Evolutionary conservation across 2,113 vertebrate genomes (phyloP), one percentile per base, ranked within the genome.

Genomic region (Anthoscopus minutus): DNA sequence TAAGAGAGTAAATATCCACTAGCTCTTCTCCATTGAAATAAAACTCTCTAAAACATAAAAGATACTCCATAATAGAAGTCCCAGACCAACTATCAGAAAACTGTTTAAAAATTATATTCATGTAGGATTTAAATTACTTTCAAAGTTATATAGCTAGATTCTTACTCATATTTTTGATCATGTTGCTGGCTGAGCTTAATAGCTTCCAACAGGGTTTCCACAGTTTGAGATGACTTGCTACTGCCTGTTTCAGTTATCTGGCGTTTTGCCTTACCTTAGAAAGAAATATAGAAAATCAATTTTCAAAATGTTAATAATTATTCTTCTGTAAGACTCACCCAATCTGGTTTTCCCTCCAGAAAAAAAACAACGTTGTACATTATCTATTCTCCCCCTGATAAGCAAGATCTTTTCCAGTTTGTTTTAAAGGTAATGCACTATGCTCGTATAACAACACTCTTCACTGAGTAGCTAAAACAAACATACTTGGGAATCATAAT

Each of bases 91-190:
- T 31, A 16, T 65, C 61, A 82, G 78, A 77, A 93, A 80, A n/a
- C 4, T 33, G 23, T 15, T 45, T 45, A 53, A 85, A 78, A 70
- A 30, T 6, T 66, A 37, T 33, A 56, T 51, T 78, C 1, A 18
- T n/a, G 14, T 60, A 24, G 33, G 20, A 81, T 60, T 76, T 61
- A 69, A 85, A 86, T 69, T 60, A 2, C 67, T 89, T 53, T 84
- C 15, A 37, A 91, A 92, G 22, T 66, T 83, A 60, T 31, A 48
- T 30, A 73, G 50, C 14, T 67, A 58, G 53, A 80, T 94, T 69
- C 97, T 98, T 97, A 99, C 99, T 97, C 96, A 61, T 98, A 95
- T n/a, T 98, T 98, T 95, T 98, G 98, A 69, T 98, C 97, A 83
- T 98, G 90, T 86, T 66, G 89, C 81, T 97, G 95, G 78, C 97